These are phyloP conservation scores for Cryptoleucopteryx plumbea DNA, from an alignment of 2,113 vertebrate genomes.

Conservation along the genomic window DNA sequence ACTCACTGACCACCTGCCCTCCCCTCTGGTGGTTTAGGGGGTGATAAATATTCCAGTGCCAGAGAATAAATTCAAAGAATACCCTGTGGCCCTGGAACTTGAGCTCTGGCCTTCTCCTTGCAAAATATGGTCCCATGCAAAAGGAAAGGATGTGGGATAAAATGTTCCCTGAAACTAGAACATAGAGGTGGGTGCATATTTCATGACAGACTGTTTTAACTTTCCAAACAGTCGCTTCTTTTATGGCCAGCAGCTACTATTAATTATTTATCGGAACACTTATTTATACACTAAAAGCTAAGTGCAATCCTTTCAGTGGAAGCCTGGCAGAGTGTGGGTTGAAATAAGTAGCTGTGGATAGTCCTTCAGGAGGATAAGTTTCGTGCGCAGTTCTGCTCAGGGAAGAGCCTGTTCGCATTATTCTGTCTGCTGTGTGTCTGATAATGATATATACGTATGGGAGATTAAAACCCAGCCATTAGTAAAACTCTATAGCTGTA, in stretches of 20 bases:
- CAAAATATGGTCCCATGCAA: background rate
- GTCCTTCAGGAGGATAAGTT: background rate
- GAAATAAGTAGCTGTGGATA: background rate
- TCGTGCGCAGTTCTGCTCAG: background rate
- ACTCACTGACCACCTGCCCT: background rate
- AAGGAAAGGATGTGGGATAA: background rate
- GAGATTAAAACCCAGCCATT: background rate
- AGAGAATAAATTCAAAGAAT: background rate
- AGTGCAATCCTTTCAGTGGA: slow-evolving; percentile 40
- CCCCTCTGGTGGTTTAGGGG: background rate
- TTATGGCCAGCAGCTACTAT: slow-evolving; percentile 44
- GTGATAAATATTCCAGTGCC: background rate
- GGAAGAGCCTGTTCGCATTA: background rate
- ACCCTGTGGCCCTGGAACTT: background rate
- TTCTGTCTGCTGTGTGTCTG: background rate
- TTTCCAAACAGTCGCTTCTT: slow-evolving; percentile 22
- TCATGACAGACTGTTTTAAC: slow-evolving; percentile 35
- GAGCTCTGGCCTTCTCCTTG: background rate
- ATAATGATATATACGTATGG: background rate
- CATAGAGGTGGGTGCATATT: slow-evolving; percentile 16
- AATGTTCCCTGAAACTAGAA: slow-evolving; percentile 5
- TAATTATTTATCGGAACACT: slow-evolving; percentile 52
- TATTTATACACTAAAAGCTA: slow-evolving; percentile 57
- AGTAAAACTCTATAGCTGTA: background rate
- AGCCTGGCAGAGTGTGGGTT: background rate